A percentile compares a stretch with the other conserved stretches of the same genome.
phyloP scores from a whole-genome alignment of 1,140 invertebrate genomes.

The Pissodes strobi region DNA sequence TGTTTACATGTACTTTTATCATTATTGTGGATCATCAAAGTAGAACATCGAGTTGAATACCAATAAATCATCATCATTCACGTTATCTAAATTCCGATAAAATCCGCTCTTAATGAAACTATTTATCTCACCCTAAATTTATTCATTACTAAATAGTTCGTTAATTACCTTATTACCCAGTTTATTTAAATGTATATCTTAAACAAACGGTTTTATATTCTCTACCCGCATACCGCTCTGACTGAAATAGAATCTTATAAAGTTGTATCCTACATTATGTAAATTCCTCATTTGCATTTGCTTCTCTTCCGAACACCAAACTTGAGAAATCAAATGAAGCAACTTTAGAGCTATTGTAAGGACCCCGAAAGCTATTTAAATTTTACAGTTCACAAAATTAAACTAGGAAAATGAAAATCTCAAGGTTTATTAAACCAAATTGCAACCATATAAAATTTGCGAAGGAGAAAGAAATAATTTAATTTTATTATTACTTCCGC shows the following conservation, averaged over 20 bases:
- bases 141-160: no score
- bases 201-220: no score
- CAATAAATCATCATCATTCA: no score
- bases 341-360: slow-evolving; percentile 15
- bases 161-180: no score
- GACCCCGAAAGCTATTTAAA: slow-evolving; percentile 13
- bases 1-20: no score
- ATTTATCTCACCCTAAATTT: no score
- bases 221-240: no score
- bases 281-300: slow-evolving; percentile 12
- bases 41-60: no score
- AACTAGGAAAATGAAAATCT: slow-evolving; percentile 23
- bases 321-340: slow-evolving; percentile 13
- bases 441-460: slow-evolving; percentile 19
- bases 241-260: slow-evolving; percentile 9
- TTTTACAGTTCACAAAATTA: slow-evolving; percentile 22
- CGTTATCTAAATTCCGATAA: no score
- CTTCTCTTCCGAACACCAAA: not conserved
- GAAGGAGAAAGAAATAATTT: slow-evolving; percentile 15
- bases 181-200: no score
- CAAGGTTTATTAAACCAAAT: slow-evolving; percentile 18
- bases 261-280: slow-evolving; percentile 4
- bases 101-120: no score
- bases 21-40: no score
- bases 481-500: slow-evolving; percentile 16